Evolutionary conservation across 2,797 vertebrate genomes (phyloP).

Genomic region (Chromobotia macracanthus): DNA sequence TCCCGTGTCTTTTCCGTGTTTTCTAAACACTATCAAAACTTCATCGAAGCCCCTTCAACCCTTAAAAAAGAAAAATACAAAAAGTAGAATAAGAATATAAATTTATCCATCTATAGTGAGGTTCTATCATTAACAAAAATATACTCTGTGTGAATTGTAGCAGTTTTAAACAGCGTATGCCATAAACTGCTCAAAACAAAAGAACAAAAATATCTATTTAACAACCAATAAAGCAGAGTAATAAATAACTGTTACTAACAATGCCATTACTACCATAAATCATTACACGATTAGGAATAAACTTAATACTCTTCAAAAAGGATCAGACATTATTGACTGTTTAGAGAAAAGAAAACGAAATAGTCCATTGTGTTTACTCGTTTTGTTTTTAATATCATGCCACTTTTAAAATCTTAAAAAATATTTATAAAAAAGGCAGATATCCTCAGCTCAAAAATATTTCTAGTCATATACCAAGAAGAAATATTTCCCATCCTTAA

Average conservation of each 20-base stretch:
- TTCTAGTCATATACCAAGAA: conserved; percentile 77
- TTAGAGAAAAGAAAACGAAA: conserved; percentile 68
- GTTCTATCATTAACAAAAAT: conserved; percentile 61
- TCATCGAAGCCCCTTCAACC: conserved; percentile 37
- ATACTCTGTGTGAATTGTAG: conserved; percentile 63
- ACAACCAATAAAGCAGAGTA: conserved; percentile 48
- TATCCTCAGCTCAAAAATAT: conserved; percentile 83
- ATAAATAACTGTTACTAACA: conserved; percentile 49
- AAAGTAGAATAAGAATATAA: conserved; percentile 52
- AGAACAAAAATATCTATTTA: conserved; percentile 63
- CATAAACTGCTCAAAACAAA: conserved; percentile 59
- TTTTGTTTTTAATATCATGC: conserved; percentile 76
- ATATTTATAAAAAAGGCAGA: conserved; percentile 83
- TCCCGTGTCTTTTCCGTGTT: conserved; percentile 32
- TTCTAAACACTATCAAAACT: conserved; percentile 66
- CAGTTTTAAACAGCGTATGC: conserved; percentile 64
- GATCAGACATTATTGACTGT: conserved; percentile 74
- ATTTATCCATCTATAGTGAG: conserved; percentile 45
- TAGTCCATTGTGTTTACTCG: conserved; percentile 84
- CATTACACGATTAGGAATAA: conserved; percentile 65
- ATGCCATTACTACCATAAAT: conserved; percentile 36
- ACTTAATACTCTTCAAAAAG: conserved; percentile 74
- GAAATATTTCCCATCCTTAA: conserved; percentile 78
- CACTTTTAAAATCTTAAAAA: conserved; percentile 85
- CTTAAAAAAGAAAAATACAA: conserved; percentile 31